A percentile compares a stretch with the other conserved stretches of the same genome.
Evolutionary conservation across 2,113 vertebrate genomes (phyloP).

Genomic region (Corythornis madagascariensis): DNA sequence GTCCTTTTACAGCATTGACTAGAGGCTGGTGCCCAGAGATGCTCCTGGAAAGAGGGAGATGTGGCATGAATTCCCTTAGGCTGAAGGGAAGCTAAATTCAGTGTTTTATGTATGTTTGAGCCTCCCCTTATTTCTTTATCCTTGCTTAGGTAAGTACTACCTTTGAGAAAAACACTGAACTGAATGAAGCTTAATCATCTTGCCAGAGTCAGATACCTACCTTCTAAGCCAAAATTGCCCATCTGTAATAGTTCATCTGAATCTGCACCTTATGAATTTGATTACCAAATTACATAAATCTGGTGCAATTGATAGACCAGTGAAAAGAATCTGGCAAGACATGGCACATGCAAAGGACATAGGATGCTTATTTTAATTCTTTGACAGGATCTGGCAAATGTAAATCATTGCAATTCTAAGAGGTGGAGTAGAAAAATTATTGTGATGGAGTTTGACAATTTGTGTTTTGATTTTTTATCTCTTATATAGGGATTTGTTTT

Average conservation of each 20-base stretch:
- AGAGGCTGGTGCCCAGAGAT: not conserved
- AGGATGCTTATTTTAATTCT: conserved; percentile 18
- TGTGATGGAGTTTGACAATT: not conserved
- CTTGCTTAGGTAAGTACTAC: not conserved
- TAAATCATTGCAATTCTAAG: not conserved
- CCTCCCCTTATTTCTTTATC: not conserved
- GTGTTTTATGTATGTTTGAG: not conserved
- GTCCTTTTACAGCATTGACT: not conserved
- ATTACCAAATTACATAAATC: not conserved
- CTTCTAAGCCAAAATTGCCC: not conserved
- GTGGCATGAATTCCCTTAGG: not conserved
- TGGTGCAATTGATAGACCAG: not conserved
- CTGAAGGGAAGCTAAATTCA: not conserved
- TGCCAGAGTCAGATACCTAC: not conserved
- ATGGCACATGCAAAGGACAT: not conserved
- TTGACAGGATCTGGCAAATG: conserved; percentile 11
- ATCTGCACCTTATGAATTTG: conserved; percentile 4
- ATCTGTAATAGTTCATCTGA: conserved; percentile 4
- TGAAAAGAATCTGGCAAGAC: not conserved
- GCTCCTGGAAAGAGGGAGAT: not conserved
- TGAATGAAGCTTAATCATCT: not conserved
- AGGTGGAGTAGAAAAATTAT: not conserved
- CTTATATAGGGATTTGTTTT: not conserved
- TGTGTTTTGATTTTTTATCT: not conserved
- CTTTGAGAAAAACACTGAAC: not conserved